Evolutionary conservation across 1,140 invertebrate genomes (phyloP).

Genomic region (Pogonomyrmex californicus): DNA sequence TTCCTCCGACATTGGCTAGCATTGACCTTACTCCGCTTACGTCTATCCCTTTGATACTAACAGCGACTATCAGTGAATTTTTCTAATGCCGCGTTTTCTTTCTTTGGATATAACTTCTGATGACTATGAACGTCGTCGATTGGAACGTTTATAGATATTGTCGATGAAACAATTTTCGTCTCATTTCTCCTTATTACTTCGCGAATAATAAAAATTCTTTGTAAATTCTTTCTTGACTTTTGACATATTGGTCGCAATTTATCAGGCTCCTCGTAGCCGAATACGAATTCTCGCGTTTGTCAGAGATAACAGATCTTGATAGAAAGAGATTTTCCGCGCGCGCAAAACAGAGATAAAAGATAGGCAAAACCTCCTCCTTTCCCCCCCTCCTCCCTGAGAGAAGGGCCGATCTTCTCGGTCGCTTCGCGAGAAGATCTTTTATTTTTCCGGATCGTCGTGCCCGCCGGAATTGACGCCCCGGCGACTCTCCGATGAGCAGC

Average conservation of each 20-base stretch:
- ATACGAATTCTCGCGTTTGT: not conserved
- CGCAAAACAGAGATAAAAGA: not conserved
- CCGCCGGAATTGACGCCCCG: constrained; percentile 79
- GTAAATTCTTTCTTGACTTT: not conserved
- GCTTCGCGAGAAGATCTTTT: constrained; percentile 11
- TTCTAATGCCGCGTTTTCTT: not conserved
- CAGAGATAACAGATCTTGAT: not conserved
- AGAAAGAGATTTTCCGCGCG: not conserved
- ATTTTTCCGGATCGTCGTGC: constrained; percentile 44
- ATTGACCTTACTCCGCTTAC: constrained; percentile 33
- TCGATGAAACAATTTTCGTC: constrained; percentile 1
- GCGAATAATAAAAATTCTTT: not conserved
- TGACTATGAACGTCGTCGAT: not conserved
- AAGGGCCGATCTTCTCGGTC: not conserved
- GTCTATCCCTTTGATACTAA: not conserved
- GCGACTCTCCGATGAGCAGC: constrained; percentile 79
- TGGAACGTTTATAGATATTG: not conserved
- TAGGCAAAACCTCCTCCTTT: not conserved
- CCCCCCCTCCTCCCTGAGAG: not conserved
- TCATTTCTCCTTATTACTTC: not conserved
- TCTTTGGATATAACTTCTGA: not conserved
- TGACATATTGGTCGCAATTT: not conserved
- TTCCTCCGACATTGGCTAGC: constrained; percentile 27
- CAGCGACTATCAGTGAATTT: not conserved
- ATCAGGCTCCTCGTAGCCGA: not conserved